Conservation (phyloP, 2,113 vertebrate species). For the Plestiodon gilberti region DNA sequence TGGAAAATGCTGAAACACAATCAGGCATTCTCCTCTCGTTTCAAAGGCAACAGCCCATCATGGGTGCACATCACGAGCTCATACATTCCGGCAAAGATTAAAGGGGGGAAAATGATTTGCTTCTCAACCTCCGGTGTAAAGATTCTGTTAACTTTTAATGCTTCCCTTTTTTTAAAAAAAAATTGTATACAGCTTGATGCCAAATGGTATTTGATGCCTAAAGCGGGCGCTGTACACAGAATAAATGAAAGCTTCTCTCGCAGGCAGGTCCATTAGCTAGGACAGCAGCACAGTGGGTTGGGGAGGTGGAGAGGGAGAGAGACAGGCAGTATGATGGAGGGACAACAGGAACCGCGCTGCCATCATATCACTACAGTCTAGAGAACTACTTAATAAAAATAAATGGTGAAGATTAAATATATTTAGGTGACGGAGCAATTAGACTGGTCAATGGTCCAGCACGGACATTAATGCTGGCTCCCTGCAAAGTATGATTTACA, state of each 20-base stretch:
- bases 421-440: neutral
- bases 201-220: neutral
- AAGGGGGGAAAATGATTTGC: neutral
- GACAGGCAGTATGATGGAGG: neutral
- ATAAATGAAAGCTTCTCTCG: neutral
- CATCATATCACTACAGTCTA: neutral
- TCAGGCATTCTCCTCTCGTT: conserved; percentile 36
- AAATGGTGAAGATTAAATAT: neutral
- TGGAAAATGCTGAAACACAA: neutral
- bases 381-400: neutral
- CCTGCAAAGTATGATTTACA: neutral
- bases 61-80: neutral
- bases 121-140: neutral
- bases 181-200: neutral
- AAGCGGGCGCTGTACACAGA: neutral
- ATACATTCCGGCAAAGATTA: conserved; percentile 24
- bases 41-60: conserved; percentile 30
- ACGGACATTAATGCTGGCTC: neutral
- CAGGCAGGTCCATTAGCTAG: neutral
- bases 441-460: neutral
- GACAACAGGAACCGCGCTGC: neutral
- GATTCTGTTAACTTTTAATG: conserved; percentile 11
- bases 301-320: neutral
- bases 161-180: neutral
- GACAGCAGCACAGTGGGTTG: neutral